Conservation (phyloP, 2,888 invertebrate genomes). For the Drosophila meridionalis region DNA sequence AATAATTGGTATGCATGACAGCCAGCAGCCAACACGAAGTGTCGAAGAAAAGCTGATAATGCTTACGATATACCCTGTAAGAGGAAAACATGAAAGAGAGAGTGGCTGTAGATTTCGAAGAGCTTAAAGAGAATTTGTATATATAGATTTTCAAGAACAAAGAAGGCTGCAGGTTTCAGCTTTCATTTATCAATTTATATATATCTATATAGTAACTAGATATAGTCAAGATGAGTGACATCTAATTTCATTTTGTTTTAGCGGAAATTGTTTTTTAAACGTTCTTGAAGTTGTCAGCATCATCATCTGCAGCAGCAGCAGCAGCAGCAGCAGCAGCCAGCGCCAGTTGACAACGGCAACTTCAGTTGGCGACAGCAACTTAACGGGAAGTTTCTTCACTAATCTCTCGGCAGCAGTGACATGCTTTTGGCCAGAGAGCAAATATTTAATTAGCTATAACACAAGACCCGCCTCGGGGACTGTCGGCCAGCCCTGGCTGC, state of each 20-base stretch:
- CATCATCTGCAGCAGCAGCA: neutral
- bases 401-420: conserved; percentile 58
- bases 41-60: neutral
- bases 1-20: conserved; percentile 50
- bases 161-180: neutral
- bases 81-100: neutral
- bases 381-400: conserved; percentile 44
- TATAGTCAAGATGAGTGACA: neutral
- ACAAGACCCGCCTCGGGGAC: conserved; percentile 48
- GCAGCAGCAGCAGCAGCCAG: conserved; percentile 15
- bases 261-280: conserved; percentile 65
- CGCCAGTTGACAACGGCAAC: conserved; percentile 9
- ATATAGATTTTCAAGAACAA: too few relatives aligned
- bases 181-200: conserved; percentile 26
- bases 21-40: conserved; percentile 3
- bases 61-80: neutral
- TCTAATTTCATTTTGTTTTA: conserved; percentile 10
- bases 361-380: conserved; percentile 9
- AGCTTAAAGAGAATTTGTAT: neutral
- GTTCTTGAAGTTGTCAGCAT: conserved; percentile 46
- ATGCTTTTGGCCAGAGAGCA: conserved; percentile 57
- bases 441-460: conserved; percentile 76
- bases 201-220: neutral
- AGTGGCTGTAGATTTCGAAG: neutral
- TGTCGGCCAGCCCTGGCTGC: conserved; percentile 7